Evolutionary conservation across 2,888 invertebrate genomes (phyloP).

Genomic region (Cerastoderma edule): DNA sequence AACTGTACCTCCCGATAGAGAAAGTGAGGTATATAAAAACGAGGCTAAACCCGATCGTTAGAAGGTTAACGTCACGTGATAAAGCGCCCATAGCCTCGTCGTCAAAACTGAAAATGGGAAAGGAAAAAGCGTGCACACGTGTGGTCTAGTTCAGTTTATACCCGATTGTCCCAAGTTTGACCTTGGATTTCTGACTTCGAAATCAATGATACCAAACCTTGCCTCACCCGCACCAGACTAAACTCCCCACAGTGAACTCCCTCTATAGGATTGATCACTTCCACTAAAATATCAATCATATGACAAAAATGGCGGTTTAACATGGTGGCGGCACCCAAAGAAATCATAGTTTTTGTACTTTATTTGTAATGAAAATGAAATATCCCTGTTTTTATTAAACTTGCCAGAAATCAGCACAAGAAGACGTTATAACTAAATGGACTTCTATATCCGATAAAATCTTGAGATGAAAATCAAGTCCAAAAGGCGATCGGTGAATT

Average conservation of each 20-base stretch:
- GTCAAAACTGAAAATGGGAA: conserved; percentile 65
- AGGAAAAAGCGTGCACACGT: conserved; percentile 3
- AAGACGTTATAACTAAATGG: too few species aligned
- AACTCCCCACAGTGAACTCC: neutral
- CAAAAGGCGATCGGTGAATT: too few species aligned
- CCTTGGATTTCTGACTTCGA: neutral
- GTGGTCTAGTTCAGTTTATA: neutral
- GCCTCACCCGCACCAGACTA: neutral
- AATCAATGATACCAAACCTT: neutral
- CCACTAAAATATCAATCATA: too few species aligned
- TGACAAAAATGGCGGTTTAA: too few species aligned
- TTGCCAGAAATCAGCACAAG: too few species aligned
- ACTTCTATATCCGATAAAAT: too few species aligned
- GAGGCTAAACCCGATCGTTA: conserved; percentile 88
- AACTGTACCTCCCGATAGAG: conserved; percentile 90
- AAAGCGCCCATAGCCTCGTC: conserved; percentile 74
- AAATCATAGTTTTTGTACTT: too few species aligned
- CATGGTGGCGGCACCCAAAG: too few species aligned
- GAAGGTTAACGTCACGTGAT: conserved; percentile 88
- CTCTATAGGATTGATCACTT: too few species aligned
- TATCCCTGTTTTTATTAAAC: too few species aligned
- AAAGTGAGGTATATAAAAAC: conserved; percentile 91
- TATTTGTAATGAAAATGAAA: too few species aligned
- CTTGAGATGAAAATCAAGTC: too few species aligned
- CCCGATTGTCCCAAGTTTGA: neutral